phyloP scores from a whole-genome alignment of 2,888 invertebrate species.

The Mesorhabditis spiculigera region DNA sequence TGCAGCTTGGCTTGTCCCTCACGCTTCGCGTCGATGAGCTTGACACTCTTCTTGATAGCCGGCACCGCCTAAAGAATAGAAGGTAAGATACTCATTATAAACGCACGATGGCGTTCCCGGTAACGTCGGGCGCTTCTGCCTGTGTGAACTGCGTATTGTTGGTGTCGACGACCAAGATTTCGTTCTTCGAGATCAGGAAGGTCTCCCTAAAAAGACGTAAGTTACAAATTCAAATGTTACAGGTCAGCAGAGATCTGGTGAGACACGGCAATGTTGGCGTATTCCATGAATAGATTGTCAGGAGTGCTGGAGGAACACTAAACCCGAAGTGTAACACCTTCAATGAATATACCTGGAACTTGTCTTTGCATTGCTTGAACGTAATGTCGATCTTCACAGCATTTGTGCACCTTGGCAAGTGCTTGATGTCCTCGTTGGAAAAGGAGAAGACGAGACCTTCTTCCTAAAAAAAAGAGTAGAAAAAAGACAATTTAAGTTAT shows the following conservation, averaged over 20 bases:
- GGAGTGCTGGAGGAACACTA: neutral
- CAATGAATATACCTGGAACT: conserved; percentile 4
- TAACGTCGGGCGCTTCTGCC: neutral
- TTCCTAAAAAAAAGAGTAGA: neutral
- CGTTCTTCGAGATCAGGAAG: neutral
- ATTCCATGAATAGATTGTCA: conserved; percentile 1
- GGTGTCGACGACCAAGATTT: neutral
- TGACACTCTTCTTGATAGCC: neutral
- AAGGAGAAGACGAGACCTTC: neutral
- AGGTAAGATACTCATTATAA: neutral
- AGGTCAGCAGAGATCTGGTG: neutral
- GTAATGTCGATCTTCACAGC: neutral
- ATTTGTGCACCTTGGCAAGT: neutral
- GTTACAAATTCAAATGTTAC: neutral
- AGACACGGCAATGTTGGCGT: neutral
- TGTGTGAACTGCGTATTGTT: neutral
- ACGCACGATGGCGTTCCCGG: neutral
- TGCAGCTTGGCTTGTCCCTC: too few species aligned
- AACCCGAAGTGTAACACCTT: neutral
- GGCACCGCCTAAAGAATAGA: neutral
- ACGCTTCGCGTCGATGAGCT: neutral
- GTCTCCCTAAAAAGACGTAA: neutral
- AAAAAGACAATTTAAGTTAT: too few species aligned
- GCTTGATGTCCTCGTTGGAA: neutral
- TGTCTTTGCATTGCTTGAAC: neutral